Base-by-base conservation (phyloP, 2,888 invertebrate genomes). In the Neuroscelio doddi region DNA sequence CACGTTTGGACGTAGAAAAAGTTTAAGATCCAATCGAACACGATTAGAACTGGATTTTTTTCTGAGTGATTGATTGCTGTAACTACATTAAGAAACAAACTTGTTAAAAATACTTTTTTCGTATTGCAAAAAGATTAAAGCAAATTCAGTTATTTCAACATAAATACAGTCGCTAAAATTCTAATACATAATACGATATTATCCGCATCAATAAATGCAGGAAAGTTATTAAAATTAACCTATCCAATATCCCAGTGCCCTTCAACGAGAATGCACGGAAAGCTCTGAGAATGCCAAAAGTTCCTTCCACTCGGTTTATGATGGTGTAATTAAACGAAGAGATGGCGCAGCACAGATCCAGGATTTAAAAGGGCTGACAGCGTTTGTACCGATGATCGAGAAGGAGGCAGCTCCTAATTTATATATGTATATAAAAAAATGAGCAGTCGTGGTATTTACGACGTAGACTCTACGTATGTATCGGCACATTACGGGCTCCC, bases 391-490 rank as follows among this genome's bases (percentile, higher is more conserved):
- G 51, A 26, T 24, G 51, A 64, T 61, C 51, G 61, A 41, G 50
- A 26, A 56, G 45, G n/a, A n/a, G 15, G 42, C 64, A 41, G 68
- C 62, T 66, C 63, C 73, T 67, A 74, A 72, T 73, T 73, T 68
- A 67, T 65, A 66, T 14, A 45, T 21, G 38, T 24, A 41, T 51
- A 57, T 47, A 61, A 63, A 64, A 68, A 67, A 63, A 59, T 53
- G 24, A 58, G 34, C 49, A 61, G 50, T 61, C 59, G 66, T 61
- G 80, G 80, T 80, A 82, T 82, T 82, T 81, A 82, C 75, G 78
- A 79, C 69, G 64, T 59, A 64, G 66, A 68, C 58, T 62, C 57
- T 69, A 12, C 30, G 51, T 51, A 41, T 24, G 51, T 51, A 51
- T 41, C 38, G 15, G 26, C 56, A 51, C 47, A 53, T 64, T 62